Evolutionary conservation across 2,113 vertebrate genomes (phyloP).

Genomic region (Spea multiplicata): DNA sequence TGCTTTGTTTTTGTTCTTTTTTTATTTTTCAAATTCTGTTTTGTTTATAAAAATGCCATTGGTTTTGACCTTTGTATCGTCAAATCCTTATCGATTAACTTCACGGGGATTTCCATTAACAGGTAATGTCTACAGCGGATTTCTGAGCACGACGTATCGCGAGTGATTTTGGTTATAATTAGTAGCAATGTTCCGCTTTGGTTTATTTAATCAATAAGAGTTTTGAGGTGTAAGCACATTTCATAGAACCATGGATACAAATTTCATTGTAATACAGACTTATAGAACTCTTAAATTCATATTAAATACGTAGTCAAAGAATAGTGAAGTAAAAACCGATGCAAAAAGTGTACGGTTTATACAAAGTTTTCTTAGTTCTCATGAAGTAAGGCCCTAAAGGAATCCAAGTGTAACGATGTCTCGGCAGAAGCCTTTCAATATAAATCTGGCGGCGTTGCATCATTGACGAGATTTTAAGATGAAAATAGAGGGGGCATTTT

Average conservation of each 20-base stretch:
- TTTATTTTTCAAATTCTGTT: conserved; percentile 61
- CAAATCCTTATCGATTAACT: conserved; percentile 63
- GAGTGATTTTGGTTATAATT: conserved; percentile 24
- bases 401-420: no score
- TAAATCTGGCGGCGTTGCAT: no score
- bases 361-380: no score
- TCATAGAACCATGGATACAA: conserved; percentile 39
- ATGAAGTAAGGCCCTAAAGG: no score
- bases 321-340: no score
- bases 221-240: conserved; percentile 32
- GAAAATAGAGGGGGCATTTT: no score
- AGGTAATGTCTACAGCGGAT: not conserved
- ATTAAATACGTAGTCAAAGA: no score
- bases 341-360: no score
- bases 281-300: no score
- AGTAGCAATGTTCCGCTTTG: conserved; percentile 8
- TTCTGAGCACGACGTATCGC: conserved; percentile 21
- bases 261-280: not conserved
- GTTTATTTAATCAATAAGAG: conserved; percentile 20
- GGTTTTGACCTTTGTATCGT: conserved; percentile 63
- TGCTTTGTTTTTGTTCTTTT: conserved; percentile 54
- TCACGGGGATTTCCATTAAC: conserved; percentile 16
- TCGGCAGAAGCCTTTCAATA: no score
- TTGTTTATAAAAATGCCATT: conserved; percentile 59
- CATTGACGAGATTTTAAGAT: no score